Evolutionary conservation across 1,140 invertebrate species (phyloP).

Genomic region (Homarus americanus): DNA sequence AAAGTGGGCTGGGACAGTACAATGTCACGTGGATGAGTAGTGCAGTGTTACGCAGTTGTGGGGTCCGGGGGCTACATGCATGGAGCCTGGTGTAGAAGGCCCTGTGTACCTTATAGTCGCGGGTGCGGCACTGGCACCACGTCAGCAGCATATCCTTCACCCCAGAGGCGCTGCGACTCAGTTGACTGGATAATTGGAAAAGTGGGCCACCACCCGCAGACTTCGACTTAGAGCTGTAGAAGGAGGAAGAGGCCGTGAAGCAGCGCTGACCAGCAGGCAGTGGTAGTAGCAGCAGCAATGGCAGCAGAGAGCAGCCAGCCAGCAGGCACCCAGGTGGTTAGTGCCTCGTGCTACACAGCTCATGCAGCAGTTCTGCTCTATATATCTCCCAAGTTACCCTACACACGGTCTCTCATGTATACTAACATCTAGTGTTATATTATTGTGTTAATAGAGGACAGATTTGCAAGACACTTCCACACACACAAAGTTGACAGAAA

Average conservation of each 20-base stretch:
- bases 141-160: conserved; percentile 97
- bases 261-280: conserved; percentile 82
- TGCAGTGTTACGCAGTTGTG: conserved; percentile 26
- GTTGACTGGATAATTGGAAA: conserved; percentile 86
- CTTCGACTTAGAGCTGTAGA: conserved; percentile 65
- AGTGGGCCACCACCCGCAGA: conserved; percentile 79
- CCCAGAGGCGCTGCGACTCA: conserved; percentile 91
- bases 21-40: conserved; percentile 26
- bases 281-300: conserved; percentile 36
- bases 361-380: conserved; percentile 57
- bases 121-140: conserved; percentile 97
- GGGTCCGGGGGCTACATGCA: conserved; percentile 42
- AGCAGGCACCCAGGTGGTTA: conserved; percentile 50
- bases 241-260: conserved; percentile 79
- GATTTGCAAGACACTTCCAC: neutral
- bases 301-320: conserved; percentile 64
- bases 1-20: conserved; percentile 40
- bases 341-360: conserved; percentile 54
- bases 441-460: conserved; percentile 39
- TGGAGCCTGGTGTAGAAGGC: conserved; percentile 26
- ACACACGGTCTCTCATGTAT: conserved; percentile 18
- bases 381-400: conserved; percentile 16
- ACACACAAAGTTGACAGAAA: conserved; percentile 25
- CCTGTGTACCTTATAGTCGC: conserved; percentile 92
- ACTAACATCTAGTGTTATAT: conserved; percentile 46